Evolutionary conservation across 2,797 vertebrate genomes (phyloP), one percentile per base, ranked within the genome.

Genomic region (Kryptopterus vitreolus): DNA sequence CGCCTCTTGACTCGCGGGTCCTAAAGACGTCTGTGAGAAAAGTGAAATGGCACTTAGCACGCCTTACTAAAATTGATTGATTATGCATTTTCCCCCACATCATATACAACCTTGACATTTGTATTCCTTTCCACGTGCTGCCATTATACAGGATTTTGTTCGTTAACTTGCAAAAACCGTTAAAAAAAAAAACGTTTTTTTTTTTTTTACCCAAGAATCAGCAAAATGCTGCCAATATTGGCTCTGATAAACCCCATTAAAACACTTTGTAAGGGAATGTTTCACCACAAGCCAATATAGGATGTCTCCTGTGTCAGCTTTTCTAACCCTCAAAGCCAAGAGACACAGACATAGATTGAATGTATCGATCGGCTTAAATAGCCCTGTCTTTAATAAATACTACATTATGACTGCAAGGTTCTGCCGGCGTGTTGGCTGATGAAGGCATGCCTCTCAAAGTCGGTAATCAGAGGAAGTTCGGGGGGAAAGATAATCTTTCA

Each of bases 381-480:
- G 86, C 90, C 72, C 75, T 77, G 90, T 78, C 88, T 90, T 90
- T 92, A 92, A 93, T 93, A 95, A 94, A 94, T 94, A 94, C 89
- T 90, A 90, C 86, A 92, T 92, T 93, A 91, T 94, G 91, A 90
- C 85, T 90, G 88, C 83, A 89, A 91, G 88, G 90, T 89, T 91
- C 89, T 88, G 84, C 86, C 90, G 87, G 90, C 87, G 82, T 91
- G 88, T 91, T 93, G 92, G 89, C 89, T 92, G 92, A 93, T 94
- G 92, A 89, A 88, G 92, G 89, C 93, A 90, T 82, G 89, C 87
- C 89, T 87, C 88, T 91, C 83, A 82, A 84, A 84, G 87, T 86
- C 87, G 70, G 91, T 92, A 95, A 94, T 93, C 90, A 93, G 92
- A 94, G 91, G 87, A 94, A 93, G 91, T 92, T 87, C 89, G 89